These are phyloP conservation scores for Etheostoma perlongum DNA, from an alignment of 2,797 vertebrate species.

Conservation along the genomic window DNA sequence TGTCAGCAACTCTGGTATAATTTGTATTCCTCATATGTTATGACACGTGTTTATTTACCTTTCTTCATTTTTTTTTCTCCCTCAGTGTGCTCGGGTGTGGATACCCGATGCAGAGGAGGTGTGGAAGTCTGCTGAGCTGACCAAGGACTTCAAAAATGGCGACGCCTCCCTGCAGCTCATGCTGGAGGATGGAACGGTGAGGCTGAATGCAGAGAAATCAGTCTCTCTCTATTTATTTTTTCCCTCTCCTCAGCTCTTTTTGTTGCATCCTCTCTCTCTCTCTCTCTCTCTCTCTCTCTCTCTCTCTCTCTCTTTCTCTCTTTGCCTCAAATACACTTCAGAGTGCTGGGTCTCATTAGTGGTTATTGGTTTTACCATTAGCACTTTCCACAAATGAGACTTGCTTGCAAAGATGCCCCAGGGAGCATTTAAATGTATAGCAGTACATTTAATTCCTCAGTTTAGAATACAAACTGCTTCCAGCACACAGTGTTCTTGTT, in stretches of 20 bases:
- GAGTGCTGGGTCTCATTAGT: slow-evolving; percentile 46
- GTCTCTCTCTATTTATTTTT: slow-evolving; percentile 4
- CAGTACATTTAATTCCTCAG: slow-evolving; percentile 35
- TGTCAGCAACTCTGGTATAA: background rate
- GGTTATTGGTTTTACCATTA: slow-evolving; percentile 56
- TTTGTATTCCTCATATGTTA: background rate
- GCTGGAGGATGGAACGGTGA: slow-evolving; percentile 94
- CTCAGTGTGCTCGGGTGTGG: slow-evolving; percentile 96
- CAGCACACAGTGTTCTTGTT: slow-evolving; percentile 17
- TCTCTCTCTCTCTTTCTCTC: background rate
- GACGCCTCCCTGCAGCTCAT: slow-evolving; percentile 90
- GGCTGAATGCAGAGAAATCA: background rate
- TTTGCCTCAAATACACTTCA: slow-evolving; percentile 27
- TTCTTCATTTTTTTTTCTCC: background rate
- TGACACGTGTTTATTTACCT: background rate
- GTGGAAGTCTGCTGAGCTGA: slow-evolving; percentile 97
- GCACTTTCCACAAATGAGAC: slow-evolving; percentile 48
- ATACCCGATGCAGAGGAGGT: slow-evolving; percentile 97
- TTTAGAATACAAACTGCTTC: slow-evolving; percentile 34
- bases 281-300: too few relatives aligned
- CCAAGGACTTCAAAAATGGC: slow-evolving; percentile 94
- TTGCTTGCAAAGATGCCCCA: slow-evolving; percentile 40
- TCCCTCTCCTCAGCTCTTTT: slow-evolving; percentile 3
- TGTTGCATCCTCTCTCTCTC: background rate
- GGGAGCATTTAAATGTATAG: slow-evolving; percentile 52